Evolutionary conservation across 2,797 vertebrate species (phyloP), one percentile per base, ranked within the genome.

Genomic region (Sebastes dallii): DNA sequence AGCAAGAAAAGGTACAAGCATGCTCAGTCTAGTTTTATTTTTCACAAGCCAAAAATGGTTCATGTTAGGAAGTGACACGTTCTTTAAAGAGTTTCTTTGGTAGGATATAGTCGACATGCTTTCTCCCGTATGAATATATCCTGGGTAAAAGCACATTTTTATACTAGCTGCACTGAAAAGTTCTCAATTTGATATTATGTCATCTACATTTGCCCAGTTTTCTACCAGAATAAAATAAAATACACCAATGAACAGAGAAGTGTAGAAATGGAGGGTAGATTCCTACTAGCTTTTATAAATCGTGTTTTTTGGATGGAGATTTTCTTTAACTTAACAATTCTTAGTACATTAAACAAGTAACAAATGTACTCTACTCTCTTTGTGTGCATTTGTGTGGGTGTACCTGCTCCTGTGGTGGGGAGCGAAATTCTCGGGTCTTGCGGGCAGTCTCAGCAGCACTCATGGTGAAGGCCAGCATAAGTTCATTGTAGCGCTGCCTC

Each of bases 341-440:
- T 30, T 24, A 34, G 66, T 6, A 52, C 22, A 55, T 9, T 5
- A 55, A 22, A 68, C 20, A 16, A 34, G 34, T 22, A 34, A 70
- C 20, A 64, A 46, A 52, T 24, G 52, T 12, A 66, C 27, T 55
- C 16, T 22, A 8, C 7, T 54, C 16, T 68, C 14, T 25, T 24
- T 18, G 20, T 66, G 18, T 55, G 7, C 18, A 56, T 64, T 67
- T 52, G 27, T 64, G 4, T 58, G 32, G 25, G 3, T n/a, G 14
- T 85, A 97, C 98, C 97, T 99, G 97, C 65, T 99, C 98, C 88
- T 99, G 98, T 0, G 98, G 98, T 0, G 98, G 98, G 0, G 98
- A 98, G 36, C 98, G 96, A 93, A 99, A 99, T 90, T 99, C 98
- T 0, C 97, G 94, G 1, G 98, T 99, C 42, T 98, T 96, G 36